Evolutionary conservation across 1,140 invertebrate genomes (phyloP), one percentile per base, ranked within the genome.

Genomic region (Druon quercuslanigerum): DNA sequence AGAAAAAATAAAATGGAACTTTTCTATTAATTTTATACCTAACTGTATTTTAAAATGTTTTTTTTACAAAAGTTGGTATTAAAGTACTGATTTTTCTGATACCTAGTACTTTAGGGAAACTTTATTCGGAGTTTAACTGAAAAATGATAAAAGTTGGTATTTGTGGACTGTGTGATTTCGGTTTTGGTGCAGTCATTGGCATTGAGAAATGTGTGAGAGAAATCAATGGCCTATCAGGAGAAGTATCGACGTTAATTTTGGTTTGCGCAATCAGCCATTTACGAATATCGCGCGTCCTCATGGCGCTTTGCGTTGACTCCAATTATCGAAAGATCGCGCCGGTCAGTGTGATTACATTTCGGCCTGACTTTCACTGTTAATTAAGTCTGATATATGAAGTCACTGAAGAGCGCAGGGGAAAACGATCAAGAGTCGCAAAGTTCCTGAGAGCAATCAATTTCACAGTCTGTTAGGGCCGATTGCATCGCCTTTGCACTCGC

Each of bases 231-330:
- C 60, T 66, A 40, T 14, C 13, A n/a, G 25, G 12, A 46, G 60
- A 66, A 66, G 60, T 66, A 66, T 66, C 60, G 60, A 66, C 60
- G 60, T 66, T 66, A 66, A 66, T 66, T 66, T 66, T 66, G 60
- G 60, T 66, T 66, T 66, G 33, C 60, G 60, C 60, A 66, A 66
- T 66, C 60, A 66, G 60, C 60, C 60, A 66, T 66, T 66, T 46
- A 66, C 60, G 60, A 66, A 66, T 66, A 66, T 66, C 60, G 40
- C 60, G 60, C 60, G 60, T 66, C 60, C 60, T 66, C 25, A 40
- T 66, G 60, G 60, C 60, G 60, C 60, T 66, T 66, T 66, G 60
- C 60, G 60, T 66, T 66, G 60, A 66, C 60, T 66, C 60, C 60
- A 66, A 66, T 66, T 66, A 66, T 66, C 60, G 60, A 66, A 66